Conservation (phyloP, 1,140 invertebrate species). For the Drosophila sp. region DNA sequence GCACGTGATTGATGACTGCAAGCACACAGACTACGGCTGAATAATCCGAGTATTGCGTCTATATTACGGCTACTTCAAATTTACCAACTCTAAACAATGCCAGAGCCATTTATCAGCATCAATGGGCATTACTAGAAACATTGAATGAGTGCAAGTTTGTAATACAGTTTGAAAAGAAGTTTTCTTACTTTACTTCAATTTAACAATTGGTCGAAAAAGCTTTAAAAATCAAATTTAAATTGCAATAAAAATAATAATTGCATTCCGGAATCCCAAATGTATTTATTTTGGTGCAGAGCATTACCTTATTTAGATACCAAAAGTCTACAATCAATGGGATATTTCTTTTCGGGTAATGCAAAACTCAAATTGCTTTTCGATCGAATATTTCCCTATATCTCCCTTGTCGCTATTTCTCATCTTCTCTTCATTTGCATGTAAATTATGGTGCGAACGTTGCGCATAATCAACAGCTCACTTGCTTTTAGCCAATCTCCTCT, state of each 20-base stretch:
- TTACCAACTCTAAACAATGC: constrained; percentile 14
- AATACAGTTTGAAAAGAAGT: background rate
- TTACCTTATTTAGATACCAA: too few species aligned
- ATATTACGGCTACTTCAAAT: constrained; percentile 48
- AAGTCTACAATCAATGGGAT: too few species aligned
- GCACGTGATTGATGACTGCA: constrained; percentile 72
- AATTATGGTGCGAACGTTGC: constrained; percentile 56
- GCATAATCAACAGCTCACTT: constrained; percentile 54
- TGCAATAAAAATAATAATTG: too few species aligned
- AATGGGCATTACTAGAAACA: background rate
- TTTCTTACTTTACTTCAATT: too few species aligned
- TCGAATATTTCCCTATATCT: background rate
- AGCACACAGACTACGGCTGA: background rate
- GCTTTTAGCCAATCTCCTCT: background rate
- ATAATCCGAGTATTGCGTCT: constrained; percentile 22
- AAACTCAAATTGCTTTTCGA: background rate
- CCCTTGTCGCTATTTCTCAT: constrained; percentile 1
- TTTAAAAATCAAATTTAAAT: too few species aligned
- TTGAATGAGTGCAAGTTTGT: background rate
- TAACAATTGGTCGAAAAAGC: too few species aligned
- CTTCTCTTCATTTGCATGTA: constrained; percentile 62
- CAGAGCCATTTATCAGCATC: constrained; percentile 8
- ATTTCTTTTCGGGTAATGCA: too few species aligned
- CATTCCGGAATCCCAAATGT: too few species aligned
- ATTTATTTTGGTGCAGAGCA: too few species aligned